Base-by-base conservation (phyloP, 2,888 invertebrate genomes). In the Amphimallon solstitiale region DNA sequence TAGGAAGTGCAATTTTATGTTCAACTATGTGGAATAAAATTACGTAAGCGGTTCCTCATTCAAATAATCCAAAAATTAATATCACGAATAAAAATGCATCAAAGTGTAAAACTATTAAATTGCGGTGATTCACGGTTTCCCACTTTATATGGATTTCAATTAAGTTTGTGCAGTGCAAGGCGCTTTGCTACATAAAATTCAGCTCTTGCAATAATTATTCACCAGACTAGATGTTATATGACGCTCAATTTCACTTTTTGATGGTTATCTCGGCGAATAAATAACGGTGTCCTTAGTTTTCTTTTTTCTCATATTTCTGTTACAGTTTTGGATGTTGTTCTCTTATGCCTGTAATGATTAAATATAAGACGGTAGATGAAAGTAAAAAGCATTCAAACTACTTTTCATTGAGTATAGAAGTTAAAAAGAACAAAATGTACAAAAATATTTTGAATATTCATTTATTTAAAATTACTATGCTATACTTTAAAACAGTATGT, bases 91-190 rank as follows among this genome's bases (percentile, higher is more conserved):
- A 43, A 59, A 59, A 59, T 59, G 43, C 56, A 59, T 43, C 56
- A 59, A 43, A 43, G 56, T 59, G 56, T 43, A 43, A 59, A 59
- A 59, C 56, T 59, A 29, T 43, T 59, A 59, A 59, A 59, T 29
- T 59, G 56, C 17, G 23, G 43, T 5, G 43, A 59, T n/a, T 59
- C 29, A 45, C 15, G 5, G 29, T 59, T 54, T n/a, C 10, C 38
- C 7, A 38, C 9, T 54, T 54, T n/a, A 38, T 19, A 38, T n/a
- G 38, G 21, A 40, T 54, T 15, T 15, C 56, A 15, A 38, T 45
- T 43, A 59, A 17, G 40, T 40, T 40, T 21, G 12, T 43, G 14
- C 9, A 15, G 1, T 2, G 15, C 17, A 1, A 1, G 10, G 5
- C 19, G 19, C 10, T 45, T 45, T 17, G 10, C 45, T 6, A 45